Conservation (phyloP, 2,797 vertebrate genomes). For the Mus minutoides region DNA sequence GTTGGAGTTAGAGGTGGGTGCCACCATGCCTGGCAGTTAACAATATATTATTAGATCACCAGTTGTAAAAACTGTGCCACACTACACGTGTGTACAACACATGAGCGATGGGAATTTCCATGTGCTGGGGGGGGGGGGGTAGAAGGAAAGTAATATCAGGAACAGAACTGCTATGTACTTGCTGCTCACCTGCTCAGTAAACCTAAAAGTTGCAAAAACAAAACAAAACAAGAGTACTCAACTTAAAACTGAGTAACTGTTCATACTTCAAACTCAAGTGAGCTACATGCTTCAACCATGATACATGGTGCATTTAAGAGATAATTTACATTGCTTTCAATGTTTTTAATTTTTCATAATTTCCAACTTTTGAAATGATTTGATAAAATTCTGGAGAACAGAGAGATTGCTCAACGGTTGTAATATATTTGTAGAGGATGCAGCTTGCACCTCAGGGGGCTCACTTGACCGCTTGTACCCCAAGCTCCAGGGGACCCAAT, state of each 20-base stretch:
- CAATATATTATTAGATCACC: background rate
- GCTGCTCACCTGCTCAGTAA: background rate
- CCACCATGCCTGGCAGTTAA: background rate
- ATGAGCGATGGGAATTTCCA: background rate
- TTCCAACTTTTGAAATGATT: background rate
- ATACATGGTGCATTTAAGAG: conserved; percentile 14
- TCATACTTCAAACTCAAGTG: conserved; percentile 39
- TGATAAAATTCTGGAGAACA: background rate
- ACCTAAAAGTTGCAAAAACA: background rate
- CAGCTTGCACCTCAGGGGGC: background rate
- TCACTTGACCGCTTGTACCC: background rate
- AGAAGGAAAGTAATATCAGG: background rate
- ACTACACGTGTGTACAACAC: background rate
- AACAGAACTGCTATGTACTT: conserved; percentile 7
- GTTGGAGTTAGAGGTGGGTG: background rate
- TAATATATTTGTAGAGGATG: background rate
- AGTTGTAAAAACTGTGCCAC: background rate
- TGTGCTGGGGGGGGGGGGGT: background rate
- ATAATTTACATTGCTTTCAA: conserved; percentile 25
- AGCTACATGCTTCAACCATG: background rate
- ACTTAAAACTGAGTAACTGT: conserved; percentile 1
- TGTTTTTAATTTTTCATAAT: conserved; percentile 28
- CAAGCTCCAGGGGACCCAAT: background rate
- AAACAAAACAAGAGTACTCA: background rate
- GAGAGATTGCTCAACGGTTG: background rate